phyloP scores from a whole-genome alignment of 1,140 invertebrate genomes.

The Patella vulgata region DNA sequence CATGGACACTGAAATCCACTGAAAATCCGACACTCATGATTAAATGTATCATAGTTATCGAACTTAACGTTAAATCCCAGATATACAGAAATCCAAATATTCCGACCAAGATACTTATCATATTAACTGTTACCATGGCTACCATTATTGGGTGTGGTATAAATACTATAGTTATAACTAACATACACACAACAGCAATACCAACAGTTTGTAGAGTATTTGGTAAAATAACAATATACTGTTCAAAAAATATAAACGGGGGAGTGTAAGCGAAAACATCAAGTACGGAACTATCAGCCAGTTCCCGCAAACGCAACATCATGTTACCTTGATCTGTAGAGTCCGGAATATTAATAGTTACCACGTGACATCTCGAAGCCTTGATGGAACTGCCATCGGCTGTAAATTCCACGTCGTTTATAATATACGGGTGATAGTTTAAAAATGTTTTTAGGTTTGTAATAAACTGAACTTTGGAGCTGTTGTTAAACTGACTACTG shows the following conservation, averaged over 20 bases:
- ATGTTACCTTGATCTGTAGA: slow-evolving; percentile 34
- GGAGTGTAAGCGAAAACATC: slow-evolving; percentile 40
- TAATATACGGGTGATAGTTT: slow-evolving; percentile 64
- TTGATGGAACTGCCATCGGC: slow-evolving; percentile 82
- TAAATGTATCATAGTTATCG: slow-evolving; percentile 98
- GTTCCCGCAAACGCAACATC: slow-evolving; percentile 43
- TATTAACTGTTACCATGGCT: slow-evolving; percentile 94
- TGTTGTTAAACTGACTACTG: slow-evolving; percentile 10
- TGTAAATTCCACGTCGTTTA: slow-evolving; percentile 87
- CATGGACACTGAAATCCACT: slow-evolving; percentile 96
- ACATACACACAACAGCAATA: slow-evolving; percentile 92
- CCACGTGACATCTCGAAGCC: slow-evolving; percentile 53
- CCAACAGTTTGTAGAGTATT: slow-evolving; percentile 93
- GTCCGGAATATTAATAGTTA: slow-evolving; percentile 25
- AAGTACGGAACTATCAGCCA: slow-evolving; percentile 39
- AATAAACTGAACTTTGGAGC: slow-evolving; percentile 12
- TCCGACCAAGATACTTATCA: slow-evolving; percentile 93
- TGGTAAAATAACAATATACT: slow-evolving; percentile 93
- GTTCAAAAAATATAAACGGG: slow-evolving; percentile 58
- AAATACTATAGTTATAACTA: slow-evolving; percentile 95
- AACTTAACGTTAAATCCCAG: slow-evolving; percentile 94
- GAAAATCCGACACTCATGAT: too few species aligned
- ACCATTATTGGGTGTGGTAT: slow-evolving; percentile 94
- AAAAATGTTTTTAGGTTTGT: slow-evolving; percentile 69
- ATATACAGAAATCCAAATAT: slow-evolving; percentile 96